Evolutionary conservation across 2,888 invertebrate species (phyloP).

Genomic region (Galerucella nymphaeae): DNA sequence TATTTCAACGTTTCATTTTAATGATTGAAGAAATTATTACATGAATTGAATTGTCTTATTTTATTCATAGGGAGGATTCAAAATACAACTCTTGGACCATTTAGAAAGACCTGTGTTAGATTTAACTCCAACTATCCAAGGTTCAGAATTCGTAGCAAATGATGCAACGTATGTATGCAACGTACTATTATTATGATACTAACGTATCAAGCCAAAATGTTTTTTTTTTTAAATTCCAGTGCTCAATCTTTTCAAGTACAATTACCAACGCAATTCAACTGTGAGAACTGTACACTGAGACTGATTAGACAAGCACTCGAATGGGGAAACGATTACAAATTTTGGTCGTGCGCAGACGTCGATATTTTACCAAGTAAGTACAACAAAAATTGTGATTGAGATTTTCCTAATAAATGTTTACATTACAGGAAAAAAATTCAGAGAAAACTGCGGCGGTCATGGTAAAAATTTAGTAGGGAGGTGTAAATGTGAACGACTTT

Average conservation of each 20-base stretch:
- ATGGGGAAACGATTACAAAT: slow-evolving; percentile 85
- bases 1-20: no score
- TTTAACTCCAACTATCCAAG: slow-evolving; percentile 83
- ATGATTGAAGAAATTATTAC: not conserved
- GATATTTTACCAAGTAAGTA: slow-evolving; percentile 78
- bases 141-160: slow-evolving; percentile 82
- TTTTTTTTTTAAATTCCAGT: slow-evolving; percentile 66
- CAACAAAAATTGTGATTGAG: not conserved
- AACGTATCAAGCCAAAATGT: no score
- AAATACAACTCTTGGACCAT: slow-evolving; percentile 86
- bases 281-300: slow-evolving; percentile 89
- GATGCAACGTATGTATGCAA: slow-evolving; percentile 91
- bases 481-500: slow-evolving; percentile 84
- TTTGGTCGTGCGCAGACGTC: slow-evolving; percentile 97
- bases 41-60: not conserved
- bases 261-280: slow-evolving; percentile 84
- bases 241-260: slow-evolving; percentile 85
- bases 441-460: slow-evolving; percentile 86
- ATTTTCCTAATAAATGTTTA: not conserved
- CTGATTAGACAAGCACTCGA: slow-evolving; percentile 91
- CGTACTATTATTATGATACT: no score
- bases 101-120: slow-evolving; percentile 86
- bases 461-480: slow-evolving; percentile 83
- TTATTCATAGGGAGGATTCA: slow-evolving; percentile 84
- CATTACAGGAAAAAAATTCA: slow-evolving; percentile 77